A percentile compares a stretch with the other conserved stretches of the same genome.
These are phyloP conservation scores for Parnassius mnemosyne DNA, from an alignment of 2,888 invertebrate genomes.

Conservation along the genomic window DNA sequence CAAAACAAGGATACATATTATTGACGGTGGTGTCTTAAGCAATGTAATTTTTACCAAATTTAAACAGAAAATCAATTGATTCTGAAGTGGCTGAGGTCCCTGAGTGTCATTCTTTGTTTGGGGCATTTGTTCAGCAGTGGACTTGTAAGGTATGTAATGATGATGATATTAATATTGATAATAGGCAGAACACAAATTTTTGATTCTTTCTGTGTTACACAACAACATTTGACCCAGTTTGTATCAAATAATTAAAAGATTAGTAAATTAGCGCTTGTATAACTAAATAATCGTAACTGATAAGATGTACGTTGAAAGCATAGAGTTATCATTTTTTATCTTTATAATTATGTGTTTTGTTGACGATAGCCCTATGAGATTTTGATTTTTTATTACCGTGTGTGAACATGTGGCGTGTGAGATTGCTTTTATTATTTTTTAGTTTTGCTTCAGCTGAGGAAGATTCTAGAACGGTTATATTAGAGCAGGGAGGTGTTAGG, in stretches of 20 bases:
- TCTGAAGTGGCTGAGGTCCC: no score
- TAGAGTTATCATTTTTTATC: constrained; percentile 1
- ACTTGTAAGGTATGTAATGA: no score
- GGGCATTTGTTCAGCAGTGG: no score
- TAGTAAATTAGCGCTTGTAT: no score
- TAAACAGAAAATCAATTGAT: no score
- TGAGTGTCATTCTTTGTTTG: no score
- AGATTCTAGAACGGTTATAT: constrained; percentile 42
- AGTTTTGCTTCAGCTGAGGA: constrained; percentile 37
- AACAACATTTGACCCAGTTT: background rate
- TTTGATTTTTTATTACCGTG: background rate
- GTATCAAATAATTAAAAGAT: background rate
- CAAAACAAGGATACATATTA: no score
- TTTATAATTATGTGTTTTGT: background rate
- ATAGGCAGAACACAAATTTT: no score
- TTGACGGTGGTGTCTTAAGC: no score
- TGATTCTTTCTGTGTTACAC: background rate
- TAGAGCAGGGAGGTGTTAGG: constrained; percentile 54
- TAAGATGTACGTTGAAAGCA: background rate
- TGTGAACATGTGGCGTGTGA: constrained; percentile 43
- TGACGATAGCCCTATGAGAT: background rate
- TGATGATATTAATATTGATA: no score
- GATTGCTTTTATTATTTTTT: constrained; percentile 40
- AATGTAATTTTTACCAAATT: no score
- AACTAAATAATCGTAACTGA: background rate